Evolutionary conservation across 2,797 vertebrate species (phyloP).

Genomic region (Labeo calbasu): DNA sequence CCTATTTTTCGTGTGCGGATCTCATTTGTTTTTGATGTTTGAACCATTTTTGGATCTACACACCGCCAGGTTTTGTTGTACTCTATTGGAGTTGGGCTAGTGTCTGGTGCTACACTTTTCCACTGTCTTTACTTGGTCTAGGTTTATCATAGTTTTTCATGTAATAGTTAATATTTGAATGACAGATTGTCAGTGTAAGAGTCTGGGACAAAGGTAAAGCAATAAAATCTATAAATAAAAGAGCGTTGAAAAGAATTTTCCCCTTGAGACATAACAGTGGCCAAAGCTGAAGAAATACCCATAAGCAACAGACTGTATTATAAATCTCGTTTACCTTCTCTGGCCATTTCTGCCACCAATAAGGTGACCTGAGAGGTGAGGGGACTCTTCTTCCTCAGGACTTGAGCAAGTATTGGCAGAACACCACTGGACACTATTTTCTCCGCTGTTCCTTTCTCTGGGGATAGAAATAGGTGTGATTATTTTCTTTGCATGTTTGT

Average conservation of each 20-base stretch:
- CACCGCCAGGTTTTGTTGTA: no score
- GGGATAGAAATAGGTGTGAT: conserved; percentile 31
- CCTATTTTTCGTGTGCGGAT: no score
- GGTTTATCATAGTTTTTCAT: not conserved
- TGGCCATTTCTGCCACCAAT: conserved; percentile 85
- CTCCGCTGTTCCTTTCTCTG: conserved; percentile 80
- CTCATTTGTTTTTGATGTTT: no score
- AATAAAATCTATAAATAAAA: not conserved
- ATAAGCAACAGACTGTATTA: not conserved
- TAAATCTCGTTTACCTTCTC: conserved; percentile 76
- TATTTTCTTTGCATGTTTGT: conserved; percentile 2
- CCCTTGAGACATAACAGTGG: not conserved
- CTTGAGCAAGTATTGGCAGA: conserved; percentile 77
- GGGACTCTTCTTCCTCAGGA: conserved; percentile 73
- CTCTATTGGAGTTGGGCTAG: no score
- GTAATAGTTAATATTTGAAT: not conserved
- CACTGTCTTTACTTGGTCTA: not conserved
- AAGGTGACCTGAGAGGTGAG: conserved; percentile 82
- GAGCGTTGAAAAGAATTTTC: not conserved
- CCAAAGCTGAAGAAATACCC: not conserved
- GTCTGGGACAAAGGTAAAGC: not conserved
- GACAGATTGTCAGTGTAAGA: not conserved
- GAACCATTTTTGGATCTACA: no score
- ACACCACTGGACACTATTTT: conserved; percentile 79
- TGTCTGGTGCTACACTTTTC: no score